A percentile compares a stretch with the other conserved stretches of the same genome.
These are phyloP conservation scores for Vulpes ferrilata DNA, from an alignment of 2,113 vertebrate genomes.

Conservation along the genomic window DNA sequence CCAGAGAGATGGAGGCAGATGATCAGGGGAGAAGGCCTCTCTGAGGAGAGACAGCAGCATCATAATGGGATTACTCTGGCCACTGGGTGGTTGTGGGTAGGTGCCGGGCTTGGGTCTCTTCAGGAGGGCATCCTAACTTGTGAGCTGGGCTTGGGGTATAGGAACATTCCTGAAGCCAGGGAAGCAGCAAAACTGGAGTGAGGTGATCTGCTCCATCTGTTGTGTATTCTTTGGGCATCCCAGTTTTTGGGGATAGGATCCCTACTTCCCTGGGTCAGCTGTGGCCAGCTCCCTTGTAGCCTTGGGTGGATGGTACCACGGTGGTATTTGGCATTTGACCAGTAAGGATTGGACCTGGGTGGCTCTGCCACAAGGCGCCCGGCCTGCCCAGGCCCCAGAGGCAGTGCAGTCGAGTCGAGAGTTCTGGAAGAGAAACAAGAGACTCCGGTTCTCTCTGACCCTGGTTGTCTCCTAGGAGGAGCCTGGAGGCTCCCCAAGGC, in stretches of 20 bases:
- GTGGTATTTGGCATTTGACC: background rate
- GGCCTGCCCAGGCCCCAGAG: background rate
- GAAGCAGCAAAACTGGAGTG: fast-evolving
- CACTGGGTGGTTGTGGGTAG: background rate
- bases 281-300: too few species aligned
- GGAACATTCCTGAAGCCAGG: fast-evolving
- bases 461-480: background rate
- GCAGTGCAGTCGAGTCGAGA: background rate
- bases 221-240: background rate
- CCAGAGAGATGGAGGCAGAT: background rate
- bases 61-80: fast-evolving
- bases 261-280: background rate
- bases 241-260: background rate
- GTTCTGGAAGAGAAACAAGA: background rate
- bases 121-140: background rate
- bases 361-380: background rate
- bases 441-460: background rate
- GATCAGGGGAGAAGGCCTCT: background rate
- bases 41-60: background rate
- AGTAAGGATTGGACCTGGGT: background rate
- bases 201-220: background rate
- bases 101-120: too few species aligned
- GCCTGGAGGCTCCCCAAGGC: background rate
- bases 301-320: background rate
- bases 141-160: too few species aligned